Conservation (phyloP, 1,140 invertebrate genomes). For the Brachystomella parvula region DNA sequence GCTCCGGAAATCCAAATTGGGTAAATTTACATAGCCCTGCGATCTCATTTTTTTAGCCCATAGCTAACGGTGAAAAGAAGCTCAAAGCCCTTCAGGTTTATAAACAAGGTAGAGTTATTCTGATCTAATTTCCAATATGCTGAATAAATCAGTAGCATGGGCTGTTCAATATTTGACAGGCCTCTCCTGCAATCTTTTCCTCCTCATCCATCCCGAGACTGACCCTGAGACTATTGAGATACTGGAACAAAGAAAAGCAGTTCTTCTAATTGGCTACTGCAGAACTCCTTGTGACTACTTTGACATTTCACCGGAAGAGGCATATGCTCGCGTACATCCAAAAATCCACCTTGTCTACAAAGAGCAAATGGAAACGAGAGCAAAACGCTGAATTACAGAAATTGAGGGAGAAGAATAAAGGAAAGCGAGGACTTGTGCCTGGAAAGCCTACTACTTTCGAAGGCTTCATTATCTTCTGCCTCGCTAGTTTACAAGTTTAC, state of each 20-base stretch:
- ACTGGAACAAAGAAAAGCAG: neutral
- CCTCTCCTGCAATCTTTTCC: conserved; percentile 13
- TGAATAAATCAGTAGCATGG: too few relatives aligned
- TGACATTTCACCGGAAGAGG: neutral
- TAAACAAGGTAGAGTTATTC: too few relatives aligned
- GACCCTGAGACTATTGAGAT: neutral
- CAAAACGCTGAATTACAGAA: neutral
- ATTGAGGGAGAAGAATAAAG: neutral
- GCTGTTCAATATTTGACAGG: too few relatives aligned
- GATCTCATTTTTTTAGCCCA: too few relatives aligned
- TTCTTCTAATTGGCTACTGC: conserved; percentile 8
- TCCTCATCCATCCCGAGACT: conserved; percentile 10
- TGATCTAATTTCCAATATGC: too few relatives aligned
- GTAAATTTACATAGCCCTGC: too few relatives aligned
- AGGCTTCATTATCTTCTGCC: neutral
- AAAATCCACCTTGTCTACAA: neutral
- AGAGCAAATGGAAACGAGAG: neutral
- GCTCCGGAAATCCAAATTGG: neutral
- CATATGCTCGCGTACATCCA: neutral
- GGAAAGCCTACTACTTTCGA: conserved; percentile 8
- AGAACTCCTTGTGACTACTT: conserved; percentile 7
- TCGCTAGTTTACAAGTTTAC: neutral
- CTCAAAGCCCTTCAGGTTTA: conserved; percentile 9
- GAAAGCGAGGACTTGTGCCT: neutral
- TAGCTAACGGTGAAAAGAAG: neutral